Conservation (phyloP, 2,113 vertebrate genomes). For the Numenius arquata region DNA sequence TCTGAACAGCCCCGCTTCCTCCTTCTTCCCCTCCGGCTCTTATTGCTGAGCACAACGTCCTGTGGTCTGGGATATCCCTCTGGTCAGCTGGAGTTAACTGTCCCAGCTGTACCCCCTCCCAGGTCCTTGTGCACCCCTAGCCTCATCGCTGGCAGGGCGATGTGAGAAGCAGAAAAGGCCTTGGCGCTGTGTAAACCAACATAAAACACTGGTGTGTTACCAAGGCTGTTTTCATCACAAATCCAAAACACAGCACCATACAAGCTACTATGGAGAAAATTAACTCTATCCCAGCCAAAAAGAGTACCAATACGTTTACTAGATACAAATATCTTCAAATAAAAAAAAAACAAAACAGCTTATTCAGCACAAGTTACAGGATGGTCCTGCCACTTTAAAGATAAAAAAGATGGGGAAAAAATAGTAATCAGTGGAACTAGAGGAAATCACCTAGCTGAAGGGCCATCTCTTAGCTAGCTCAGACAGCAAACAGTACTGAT, state of each 20-base stretch:
- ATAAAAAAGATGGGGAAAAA: background rate
- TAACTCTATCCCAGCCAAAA: background rate
- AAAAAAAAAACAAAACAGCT: background rate
- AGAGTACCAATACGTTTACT: background rate
- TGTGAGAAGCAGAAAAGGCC: background rate
- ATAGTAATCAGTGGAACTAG: background rate
- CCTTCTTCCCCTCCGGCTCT: background rate
- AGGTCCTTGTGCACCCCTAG: fast-evolving
- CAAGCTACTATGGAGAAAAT: background rate
- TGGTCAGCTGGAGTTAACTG: background rate
- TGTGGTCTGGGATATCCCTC: background rate
- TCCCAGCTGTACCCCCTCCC: background rate
- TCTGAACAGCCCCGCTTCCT: background rate
- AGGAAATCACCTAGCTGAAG: background rate
- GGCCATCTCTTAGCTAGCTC: background rate
- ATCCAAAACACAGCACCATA: background rate
- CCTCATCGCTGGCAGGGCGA: background rate
- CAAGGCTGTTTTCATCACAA: background rate
- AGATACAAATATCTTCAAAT: background rate
- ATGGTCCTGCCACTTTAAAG: background rate
- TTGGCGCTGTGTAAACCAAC: background rate
- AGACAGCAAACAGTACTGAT: background rate
- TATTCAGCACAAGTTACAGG: background rate
- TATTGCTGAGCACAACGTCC: background rate
- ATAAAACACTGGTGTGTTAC: background rate